Evolutionary conservation across 1,140 invertebrate genomes (phyloP).

Genomic region (Chrysoperla carnea): DNA sequence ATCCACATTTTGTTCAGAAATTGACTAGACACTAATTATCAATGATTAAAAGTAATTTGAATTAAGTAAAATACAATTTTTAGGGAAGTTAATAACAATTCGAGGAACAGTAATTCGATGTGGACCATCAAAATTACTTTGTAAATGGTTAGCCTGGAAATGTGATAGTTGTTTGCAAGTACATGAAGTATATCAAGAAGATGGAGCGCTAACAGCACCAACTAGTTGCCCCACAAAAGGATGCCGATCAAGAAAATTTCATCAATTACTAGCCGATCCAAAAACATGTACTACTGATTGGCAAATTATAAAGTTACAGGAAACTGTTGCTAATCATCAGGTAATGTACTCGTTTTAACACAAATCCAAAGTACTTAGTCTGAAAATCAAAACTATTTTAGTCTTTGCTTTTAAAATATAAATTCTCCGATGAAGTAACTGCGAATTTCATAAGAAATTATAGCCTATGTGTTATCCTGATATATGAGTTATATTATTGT

Average conservation of each 20-base stretch:
- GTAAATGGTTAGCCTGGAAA: constrained; percentile 62
- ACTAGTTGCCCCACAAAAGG: constrained; percentile 28
- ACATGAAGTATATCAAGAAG: constrained; percentile 38
- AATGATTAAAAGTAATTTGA: too few species aligned
- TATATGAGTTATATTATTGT: too few species aligned
- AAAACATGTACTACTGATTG: constrained; percentile 55
- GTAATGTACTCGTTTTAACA: constrained; percentile 16
- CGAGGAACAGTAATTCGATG: constrained; percentile 76
- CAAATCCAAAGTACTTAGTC: constrained; percentile 2
- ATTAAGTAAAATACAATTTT: constrained; percentile 7
- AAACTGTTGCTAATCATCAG: constrained; percentile 42
- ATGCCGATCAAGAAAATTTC: constrained; percentile 47
- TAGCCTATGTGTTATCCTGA: too few species aligned
- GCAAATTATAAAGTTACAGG: constrained; percentile 68
- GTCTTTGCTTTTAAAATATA: too few species aligned
- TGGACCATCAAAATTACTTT: constrained; percentile 52
- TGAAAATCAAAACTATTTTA: too few species aligned
- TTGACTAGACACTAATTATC: too few species aligned
- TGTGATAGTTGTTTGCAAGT: constrained; percentile 48
- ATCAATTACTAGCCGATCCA: constrained; percentile 43
- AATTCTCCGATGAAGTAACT: too few species aligned
- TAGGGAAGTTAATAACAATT: constrained; percentile 67
- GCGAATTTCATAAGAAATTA: too few species aligned
- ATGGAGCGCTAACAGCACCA: constrained; percentile 39
- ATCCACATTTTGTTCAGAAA: too few species aligned